phyloP scores from a whole-genome alignment of 1,140 invertebrate species.

The Aporrectodea caliginosa region DNA sequence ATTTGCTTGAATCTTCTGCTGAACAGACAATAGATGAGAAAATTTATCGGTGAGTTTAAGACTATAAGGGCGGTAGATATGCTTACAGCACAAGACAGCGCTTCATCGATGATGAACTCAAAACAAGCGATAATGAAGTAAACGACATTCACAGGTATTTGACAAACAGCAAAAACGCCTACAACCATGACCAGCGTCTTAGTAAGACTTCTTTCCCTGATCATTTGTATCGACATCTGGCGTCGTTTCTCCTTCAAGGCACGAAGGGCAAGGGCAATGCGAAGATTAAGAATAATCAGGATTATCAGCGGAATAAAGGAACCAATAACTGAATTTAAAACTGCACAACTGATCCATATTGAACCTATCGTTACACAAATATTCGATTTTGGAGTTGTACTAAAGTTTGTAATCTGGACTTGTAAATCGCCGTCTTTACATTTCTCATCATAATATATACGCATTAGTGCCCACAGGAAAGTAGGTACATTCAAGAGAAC shows the following conservation, averaged over 20 bases:
- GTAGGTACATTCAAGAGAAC: background rate
- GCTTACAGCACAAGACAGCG: too few species aligned
- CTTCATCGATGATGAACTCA: too few species aligned
- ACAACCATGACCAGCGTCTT: constrained; percentile 27
- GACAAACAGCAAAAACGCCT: constrained; percentile 25
- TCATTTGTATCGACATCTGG: constrained; percentile 36
- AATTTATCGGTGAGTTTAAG: too few species aligned
- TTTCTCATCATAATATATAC: background rate
- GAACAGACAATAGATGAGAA: too few species aligned
- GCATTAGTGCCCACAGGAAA: background rate
- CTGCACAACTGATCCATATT: background rate
- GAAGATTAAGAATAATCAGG: background rate
- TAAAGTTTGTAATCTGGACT: background rate
- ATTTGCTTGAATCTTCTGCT: too few species aligned
- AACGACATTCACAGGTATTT: too few species aligned
- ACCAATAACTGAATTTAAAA: background rate
- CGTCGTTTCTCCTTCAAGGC: background rate
- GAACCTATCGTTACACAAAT: too few species aligned
- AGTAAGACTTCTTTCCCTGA: constrained; percentile 41
- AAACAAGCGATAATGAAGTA: too few species aligned
- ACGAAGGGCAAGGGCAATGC: background rate
- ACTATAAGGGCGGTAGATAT: too few species aligned
- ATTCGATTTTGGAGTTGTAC: too few species aligned
- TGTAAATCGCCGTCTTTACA: background rate
- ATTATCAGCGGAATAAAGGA: background rate